These are phyloP conservation scores for Betta splendens DNA, from an alignment of 2,797 vertebrate genomes.

Conservation along the genomic window DNA sequence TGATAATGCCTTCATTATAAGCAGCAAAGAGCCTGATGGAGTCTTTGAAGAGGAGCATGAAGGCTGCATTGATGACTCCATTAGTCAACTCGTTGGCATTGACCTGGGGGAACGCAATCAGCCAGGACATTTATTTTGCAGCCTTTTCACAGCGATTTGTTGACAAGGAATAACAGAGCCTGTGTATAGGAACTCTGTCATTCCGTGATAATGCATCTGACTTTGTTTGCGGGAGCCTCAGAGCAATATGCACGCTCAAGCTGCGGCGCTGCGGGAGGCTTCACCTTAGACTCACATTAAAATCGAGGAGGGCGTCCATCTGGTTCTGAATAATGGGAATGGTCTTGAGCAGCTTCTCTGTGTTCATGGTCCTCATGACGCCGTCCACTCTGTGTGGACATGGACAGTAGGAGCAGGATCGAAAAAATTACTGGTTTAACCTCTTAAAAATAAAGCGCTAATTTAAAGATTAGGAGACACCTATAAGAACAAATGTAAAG, in stretches of 20 bases:
- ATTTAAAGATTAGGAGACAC: too few relatives aligned
- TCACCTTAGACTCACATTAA: slow-evolving; percentile 90
- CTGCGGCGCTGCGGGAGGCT: slow-evolving; percentile 29
- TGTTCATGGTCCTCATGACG: slow-evolving; percentile 99
- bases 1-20: slow-evolving; percentile 99
- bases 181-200: background rate
- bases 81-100: slow-evolving; percentile 99
- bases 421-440: too few relatives aligned
- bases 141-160: slow-evolving; percentile 22
- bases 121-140: slow-evolving; percentile 37
- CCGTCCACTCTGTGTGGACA: slow-evolving; percentile 89
- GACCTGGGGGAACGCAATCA: slow-evolving; percentile 83
- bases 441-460: too few relatives aligned
- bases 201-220: slow-evolving; percentile 14
- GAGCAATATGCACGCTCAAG: slow-evolving; percentile 13
- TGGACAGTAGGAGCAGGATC: slow-evolving; percentile 15
- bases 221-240: slow-evolving; percentile 13
- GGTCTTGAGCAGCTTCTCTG: slow-evolving; percentile 98
- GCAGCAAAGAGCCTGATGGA: slow-evolving; percentile 99
- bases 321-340: slow-evolving; percentile 99
- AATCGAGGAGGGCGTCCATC: slow-evolving; percentile 99
- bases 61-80: slow-evolving; percentile 99
- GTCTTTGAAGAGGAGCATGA: slow-evolving; percentile 99
- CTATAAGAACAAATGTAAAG: too few relatives aligned
- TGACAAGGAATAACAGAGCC: slow-evolving; percentile 21